phyloP scores from a whole-genome alignment of 2,113 vertebrate genomes.

The Ascaphus truei region DNA sequence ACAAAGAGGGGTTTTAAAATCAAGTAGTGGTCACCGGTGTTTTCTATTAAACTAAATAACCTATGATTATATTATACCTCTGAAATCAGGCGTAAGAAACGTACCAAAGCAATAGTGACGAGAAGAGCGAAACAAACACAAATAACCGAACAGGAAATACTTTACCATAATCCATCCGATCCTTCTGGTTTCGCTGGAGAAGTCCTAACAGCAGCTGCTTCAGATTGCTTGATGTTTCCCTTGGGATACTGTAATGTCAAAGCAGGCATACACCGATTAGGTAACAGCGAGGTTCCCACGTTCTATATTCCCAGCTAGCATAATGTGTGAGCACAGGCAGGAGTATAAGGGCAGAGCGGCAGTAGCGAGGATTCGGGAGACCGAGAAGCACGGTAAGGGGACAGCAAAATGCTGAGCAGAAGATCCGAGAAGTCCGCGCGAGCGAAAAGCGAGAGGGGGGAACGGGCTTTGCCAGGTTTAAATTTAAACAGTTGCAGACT shows the following conservation, averaged over 20 bases:
- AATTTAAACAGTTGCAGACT: slow-evolving; percentile 22
- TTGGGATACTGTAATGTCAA: slow-evolving; percentile 74
- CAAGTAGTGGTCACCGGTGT: too few relatives aligned
- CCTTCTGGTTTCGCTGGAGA: slow-evolving; percentile 80
- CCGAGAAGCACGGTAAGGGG: neutral
- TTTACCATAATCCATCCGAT: slow-evolving; percentile 89
- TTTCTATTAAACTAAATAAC: too few relatives aligned
- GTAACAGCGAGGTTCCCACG: neutral
- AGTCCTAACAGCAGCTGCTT: slow-evolving; percentile 82
- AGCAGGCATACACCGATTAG: neutral
- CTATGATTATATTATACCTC: too few relatives aligned
- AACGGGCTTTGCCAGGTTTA: slow-evolving; percentile 22
- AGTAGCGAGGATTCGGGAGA: neutral
- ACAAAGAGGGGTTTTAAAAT: too few relatives aligned
- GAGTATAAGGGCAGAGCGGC: neutral
- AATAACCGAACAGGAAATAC: neutral
- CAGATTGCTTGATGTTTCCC: slow-evolving; percentile 83
- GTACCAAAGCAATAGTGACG: too few relatives aligned
- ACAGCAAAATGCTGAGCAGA: slow-evolving; percentile 20
- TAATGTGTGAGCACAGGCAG: too few relatives aligned
- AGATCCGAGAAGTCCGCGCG: neutral
- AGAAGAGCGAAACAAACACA: neutral
- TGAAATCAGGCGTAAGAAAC: too few relatives aligned
- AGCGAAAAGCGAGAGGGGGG: slow-evolving; percentile 18
- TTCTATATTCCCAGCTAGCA: too few relatives aligned